phyloP scores from a whole-genome alignment of 2,797 vertebrate species.

The Fratercula arctica region DNA sequence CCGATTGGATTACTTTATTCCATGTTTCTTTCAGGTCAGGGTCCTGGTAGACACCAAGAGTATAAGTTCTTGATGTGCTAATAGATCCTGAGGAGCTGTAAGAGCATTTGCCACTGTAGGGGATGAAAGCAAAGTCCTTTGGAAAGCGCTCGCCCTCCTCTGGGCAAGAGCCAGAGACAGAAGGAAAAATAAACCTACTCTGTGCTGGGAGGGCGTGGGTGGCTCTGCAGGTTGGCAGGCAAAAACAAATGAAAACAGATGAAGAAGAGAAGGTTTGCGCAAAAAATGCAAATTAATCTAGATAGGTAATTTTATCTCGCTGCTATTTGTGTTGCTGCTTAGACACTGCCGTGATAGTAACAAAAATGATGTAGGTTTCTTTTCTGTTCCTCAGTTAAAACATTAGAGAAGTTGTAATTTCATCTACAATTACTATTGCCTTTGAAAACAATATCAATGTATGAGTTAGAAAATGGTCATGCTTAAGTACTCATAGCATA shows the following conservation, averaged over 20 bases:
- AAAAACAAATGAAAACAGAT: neutral
- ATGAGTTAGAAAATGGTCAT: neutral
- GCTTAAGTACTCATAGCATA: neutral
- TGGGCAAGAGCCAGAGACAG: neutral
- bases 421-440: neutral
- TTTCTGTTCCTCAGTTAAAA: neutral
- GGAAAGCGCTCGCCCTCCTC: neutral
- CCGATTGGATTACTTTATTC: neutral
- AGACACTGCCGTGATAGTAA: neutral
- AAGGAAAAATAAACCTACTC: constrained; percentile 8
- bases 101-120: neutral
- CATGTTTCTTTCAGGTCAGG: neutral
- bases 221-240: neutral
- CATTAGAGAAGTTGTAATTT: neutral
- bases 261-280: neutral
- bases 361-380: neutral
- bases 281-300: neutral
- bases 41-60: neutral
- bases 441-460: neutral
- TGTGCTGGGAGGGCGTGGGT: neutral
- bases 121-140: constrained; percentile 1
- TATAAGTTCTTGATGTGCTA: neutral
- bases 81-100: neutral
- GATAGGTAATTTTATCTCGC: neutral
- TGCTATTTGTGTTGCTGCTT: neutral